These are phyloP conservation scores for Ochlodes sylvanus DNA, from an alignment of 2,888 invertebrate genomes.

Conservation along the genomic window DNA sequence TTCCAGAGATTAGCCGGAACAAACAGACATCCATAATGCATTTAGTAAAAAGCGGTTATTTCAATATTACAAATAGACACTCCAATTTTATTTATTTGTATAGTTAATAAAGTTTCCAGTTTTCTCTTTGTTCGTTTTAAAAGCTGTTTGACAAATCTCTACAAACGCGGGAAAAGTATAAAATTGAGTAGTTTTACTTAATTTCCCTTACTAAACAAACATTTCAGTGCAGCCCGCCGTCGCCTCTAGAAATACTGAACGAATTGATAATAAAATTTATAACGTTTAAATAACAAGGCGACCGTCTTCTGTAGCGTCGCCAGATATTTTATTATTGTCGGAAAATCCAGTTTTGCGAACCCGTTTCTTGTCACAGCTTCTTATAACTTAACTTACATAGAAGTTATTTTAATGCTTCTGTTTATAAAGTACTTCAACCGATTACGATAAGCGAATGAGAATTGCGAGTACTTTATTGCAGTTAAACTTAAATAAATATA, in stretches of 20 bases:
- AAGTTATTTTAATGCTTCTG: not conserved
- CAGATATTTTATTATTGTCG: conserved; percentile 8
- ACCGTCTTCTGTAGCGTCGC: not conserved
- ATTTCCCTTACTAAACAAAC: conserved; percentile 8
- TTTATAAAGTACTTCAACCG: not conserved
- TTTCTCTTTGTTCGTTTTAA: not conserved
- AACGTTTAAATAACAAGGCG: conserved; percentile 12
- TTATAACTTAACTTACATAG: not conserved
- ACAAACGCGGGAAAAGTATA: not conserved
- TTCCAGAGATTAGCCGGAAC: no score
- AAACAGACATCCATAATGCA: no score
- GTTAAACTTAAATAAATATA: no score
- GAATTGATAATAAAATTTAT: conserved; percentile 12
- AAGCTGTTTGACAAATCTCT: not conserved
- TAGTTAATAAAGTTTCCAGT: not conserved
- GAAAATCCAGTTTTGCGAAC: conserved; percentile 2
- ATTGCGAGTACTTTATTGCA: no score
- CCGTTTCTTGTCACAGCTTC: not conserved
- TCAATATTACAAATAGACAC: no score
- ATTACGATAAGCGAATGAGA: not conserved
- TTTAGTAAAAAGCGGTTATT: no score
- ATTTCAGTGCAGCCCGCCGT: conserved; percentile 3
- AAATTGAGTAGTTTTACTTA: conserved; percentile 10
- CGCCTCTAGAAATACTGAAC: conserved; percentile 7
- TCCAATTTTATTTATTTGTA: no score